Conservation (phyloP, 2,113 vertebrate species). For the Verasper variegatus region DNA sequence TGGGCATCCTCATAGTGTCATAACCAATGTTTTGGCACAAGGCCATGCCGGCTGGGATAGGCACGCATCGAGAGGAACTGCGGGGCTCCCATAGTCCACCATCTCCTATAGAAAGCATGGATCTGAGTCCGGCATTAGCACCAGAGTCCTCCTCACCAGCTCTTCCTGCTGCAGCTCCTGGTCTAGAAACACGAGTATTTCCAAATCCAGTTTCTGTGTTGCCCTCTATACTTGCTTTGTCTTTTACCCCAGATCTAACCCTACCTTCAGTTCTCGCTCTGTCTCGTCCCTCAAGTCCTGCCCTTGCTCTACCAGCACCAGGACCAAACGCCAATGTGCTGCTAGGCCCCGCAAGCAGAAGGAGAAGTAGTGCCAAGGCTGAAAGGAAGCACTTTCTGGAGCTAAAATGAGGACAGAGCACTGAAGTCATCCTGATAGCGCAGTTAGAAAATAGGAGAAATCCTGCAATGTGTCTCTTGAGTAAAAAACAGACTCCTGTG, state of each 20-base stretch:
- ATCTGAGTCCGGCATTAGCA: conserved; percentile 28
- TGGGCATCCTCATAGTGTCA: conserved; percentile 85
- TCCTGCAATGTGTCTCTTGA: conserved; percentile 30
- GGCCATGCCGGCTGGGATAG: conserved; percentile 83
- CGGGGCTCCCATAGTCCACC: conserved; percentile 78
- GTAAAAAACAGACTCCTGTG: conserved; percentile 37
- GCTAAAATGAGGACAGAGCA: conserved; percentile 29
- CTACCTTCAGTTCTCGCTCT: conserved; percentile 20
- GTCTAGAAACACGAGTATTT: conserved; percentile 25
- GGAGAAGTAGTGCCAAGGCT: conserved; percentile 42
- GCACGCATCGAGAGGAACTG: conserved; percentile 80
- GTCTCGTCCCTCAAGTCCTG: conserved; percentile 24
- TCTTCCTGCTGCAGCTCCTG: conserved; percentile 13
- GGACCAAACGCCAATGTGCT: conserved; percentile 21
- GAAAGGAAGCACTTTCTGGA: conserved; percentile 31
- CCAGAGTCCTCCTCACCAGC: conserved; percentile 39
- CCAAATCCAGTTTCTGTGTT: conserved; percentile 37
- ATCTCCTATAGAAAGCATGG: conserved; percentile 45
- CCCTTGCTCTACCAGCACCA: conserved; percentile 24
- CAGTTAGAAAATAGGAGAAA: conserved; percentile 1
- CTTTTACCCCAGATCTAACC: conserved; percentile 37
- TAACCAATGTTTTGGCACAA: conserved; percentile 88
- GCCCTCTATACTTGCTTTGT: conserved; percentile 13
- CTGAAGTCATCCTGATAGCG: conserved; percentile 38
- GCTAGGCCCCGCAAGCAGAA: conserved; percentile 59